Evolutionary conservation across 2,888 invertebrate species (phyloP).

Genomic region (Cataglyphis altisquamis): DNA sequence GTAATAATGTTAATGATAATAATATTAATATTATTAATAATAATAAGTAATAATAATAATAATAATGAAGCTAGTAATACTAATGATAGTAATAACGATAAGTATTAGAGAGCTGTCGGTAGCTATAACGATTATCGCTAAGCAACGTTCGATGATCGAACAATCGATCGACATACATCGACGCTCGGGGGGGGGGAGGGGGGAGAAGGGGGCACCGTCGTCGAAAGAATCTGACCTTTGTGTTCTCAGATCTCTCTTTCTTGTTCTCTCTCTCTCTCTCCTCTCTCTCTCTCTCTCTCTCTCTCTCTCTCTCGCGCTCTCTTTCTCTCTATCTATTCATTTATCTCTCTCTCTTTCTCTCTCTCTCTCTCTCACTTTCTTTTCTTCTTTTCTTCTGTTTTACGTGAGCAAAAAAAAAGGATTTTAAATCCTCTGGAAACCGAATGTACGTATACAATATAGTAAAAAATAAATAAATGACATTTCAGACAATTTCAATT

Average conservation of each 20-base stretch:
- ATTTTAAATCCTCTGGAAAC: background rate
- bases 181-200: conserved; percentile 32
- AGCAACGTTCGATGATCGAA: conserved; percentile 54
- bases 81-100: conserved; percentile 75
- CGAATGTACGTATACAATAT: background rate
- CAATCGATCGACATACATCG: conserved; percentile 52
- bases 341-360: background rate
- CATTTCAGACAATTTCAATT: background rate
- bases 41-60: conserved; percentile 75
- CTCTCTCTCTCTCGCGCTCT: background rate
- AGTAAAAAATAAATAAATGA: background rate
- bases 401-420: conserved; percentile 45
- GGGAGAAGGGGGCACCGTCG: conserved; percentile 16
- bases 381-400: conserved; percentile 12
- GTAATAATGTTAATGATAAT: conserved; percentile 76
- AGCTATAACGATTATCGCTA: conserved; percentile 70
- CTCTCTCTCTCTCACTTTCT: background rate
- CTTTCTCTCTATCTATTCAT: background rate
- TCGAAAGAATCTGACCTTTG: conserved; percentile 41
- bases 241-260: conserved; percentile 24
- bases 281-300: background rate
- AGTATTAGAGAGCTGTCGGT: conserved; percentile 73
- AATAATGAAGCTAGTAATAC: conserved; percentile 75
- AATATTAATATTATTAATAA: conserved; percentile 77
- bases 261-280: background rate